These are phyloP conservation scores for Aegotheles bennettii DNA, from an alignment of 2,113 vertebrate genomes.

Conservation along the genomic window DNA sequence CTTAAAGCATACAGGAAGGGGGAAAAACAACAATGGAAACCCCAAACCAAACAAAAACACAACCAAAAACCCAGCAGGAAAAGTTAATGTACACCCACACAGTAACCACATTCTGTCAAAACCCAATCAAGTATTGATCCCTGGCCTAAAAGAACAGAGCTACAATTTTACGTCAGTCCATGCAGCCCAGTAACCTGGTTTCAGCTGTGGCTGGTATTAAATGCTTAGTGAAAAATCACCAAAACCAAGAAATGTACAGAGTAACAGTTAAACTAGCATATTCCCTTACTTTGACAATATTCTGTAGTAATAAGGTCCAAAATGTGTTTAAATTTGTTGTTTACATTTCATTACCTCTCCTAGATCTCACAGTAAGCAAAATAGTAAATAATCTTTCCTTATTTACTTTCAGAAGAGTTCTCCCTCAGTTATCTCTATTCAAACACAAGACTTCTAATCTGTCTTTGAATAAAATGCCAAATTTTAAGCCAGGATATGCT, in stretches of 20 bases:
- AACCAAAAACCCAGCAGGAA: background rate
- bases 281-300: background rate
- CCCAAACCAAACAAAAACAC: background rate
- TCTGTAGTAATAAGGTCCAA: background rate
- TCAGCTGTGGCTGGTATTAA: background rate
- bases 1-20: background rate
- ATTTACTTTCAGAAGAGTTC: background rate
- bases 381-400: background rate
- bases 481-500: background rate
- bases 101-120: background rate
- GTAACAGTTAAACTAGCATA: background rate
- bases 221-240: background rate
- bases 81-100: background rate
- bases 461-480: background rate
- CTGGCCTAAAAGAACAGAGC: background rate
- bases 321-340: background rate
- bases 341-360: background rate
- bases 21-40: background rate
- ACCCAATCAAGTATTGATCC: background rate
- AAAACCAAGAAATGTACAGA: background rate
- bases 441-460: background rate
- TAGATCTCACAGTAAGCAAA: background rate
- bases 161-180: background rate
- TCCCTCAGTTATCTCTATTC: background rate
- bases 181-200: background rate